A percentile compares a stretch with the other conserved stretches of the same genome.
phyloP scores from a whole-genome alignment of 2,113 vertebrate species.

The Australoheros scitulus region DNA sequence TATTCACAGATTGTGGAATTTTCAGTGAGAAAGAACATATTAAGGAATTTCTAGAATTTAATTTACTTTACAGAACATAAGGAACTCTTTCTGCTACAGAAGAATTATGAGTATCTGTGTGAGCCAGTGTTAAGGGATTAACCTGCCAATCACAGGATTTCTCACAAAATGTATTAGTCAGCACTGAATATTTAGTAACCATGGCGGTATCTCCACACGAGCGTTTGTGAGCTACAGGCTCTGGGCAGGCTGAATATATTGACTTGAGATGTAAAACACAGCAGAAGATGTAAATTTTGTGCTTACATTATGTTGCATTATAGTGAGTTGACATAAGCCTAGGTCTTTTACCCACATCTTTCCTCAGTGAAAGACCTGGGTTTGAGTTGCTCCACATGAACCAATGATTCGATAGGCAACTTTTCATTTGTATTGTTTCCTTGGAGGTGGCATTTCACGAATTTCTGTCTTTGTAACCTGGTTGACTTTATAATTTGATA shows the following conservation, averaged over 20 bases:
- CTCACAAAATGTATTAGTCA: background rate
- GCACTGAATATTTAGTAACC: background rate
- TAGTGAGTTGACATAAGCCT: background rate
- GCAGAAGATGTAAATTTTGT: background rate
- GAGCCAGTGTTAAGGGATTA: background rate
- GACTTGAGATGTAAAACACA: background rate
- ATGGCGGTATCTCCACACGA: background rate
- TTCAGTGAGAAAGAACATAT: background rate
- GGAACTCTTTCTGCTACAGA: background rate
- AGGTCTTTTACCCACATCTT: too few species aligned
- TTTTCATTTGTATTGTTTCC: background rate
- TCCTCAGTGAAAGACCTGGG: background rate
- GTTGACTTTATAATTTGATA: background rate
- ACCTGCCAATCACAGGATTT: background rate
- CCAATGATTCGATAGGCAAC: too few species aligned
- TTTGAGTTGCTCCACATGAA: background rate
- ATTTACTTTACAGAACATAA: background rate
- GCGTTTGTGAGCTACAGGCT: background rate
- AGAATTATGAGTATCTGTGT: background rate
- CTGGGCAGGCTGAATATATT: background rate
- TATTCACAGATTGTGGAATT: background rate
- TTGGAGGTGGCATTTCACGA: background rate
- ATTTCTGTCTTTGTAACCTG: background rate
- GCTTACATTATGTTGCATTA: background rate
- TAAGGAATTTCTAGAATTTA: background rate